Conservation (phyloP, 1,140 invertebrate genomes). For the Oreohelix idahoensis region DNA sequence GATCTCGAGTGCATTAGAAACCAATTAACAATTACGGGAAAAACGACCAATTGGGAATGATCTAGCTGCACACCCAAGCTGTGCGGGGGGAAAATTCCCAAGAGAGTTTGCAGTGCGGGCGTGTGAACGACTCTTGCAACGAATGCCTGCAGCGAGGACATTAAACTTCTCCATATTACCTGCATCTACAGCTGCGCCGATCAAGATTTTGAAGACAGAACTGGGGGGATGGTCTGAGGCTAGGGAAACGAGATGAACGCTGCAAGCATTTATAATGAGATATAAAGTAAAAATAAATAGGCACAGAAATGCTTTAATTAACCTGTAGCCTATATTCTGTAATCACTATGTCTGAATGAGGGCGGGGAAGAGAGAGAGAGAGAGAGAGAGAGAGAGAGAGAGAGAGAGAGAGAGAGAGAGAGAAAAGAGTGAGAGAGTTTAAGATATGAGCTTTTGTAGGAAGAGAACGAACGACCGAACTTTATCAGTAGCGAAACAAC, state of each 20-base stretch:
- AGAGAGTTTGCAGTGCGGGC: not conserved
- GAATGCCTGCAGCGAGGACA: not conserved
- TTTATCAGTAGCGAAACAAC: no score
- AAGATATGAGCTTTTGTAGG: no score
- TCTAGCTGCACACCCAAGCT: not conserved
- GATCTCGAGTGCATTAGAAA: slow-evolving; percentile 3
- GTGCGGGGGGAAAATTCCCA: not conserved
- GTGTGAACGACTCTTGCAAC: not conserved
- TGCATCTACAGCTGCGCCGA: not conserved
- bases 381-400: no score
- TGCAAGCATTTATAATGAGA: not conserved
- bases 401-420: no score
- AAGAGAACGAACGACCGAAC: no score
- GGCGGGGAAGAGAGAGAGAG: no score
- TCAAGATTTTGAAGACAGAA: not conserved
- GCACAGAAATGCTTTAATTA: not conserved
- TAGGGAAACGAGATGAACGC: not conserved
- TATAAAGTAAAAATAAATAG: not conserved
- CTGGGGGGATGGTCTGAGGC: not conserved
- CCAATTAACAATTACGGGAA: slow-evolving; percentile 2
- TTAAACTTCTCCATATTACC: slow-evolving; percentile 14
- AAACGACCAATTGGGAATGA: not conserved
- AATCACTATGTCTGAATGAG: no score
- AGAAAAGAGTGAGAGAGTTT: no score
- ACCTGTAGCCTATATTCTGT: no score